Percentiles rank a stretch among this genome's conserved stretches.
Conservation (phyloP, 2,113 vertebrate genomes). For the Notechis scutatus region DNA sequence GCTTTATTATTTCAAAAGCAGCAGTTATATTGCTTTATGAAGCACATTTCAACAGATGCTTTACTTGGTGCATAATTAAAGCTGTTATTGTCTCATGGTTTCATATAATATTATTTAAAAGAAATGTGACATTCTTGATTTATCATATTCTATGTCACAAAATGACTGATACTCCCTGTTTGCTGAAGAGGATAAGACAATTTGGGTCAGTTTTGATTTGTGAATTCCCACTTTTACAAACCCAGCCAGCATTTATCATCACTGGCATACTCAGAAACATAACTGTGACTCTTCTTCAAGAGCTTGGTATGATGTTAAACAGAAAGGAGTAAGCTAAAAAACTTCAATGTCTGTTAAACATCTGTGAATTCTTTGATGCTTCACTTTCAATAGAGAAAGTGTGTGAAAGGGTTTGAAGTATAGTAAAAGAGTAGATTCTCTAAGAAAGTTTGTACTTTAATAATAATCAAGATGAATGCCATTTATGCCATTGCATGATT, state of each 20-base stretch:
- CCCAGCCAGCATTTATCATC: background rate
- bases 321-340: constrained; percentile 49
- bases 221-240: constrained; percentile 8
- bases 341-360: constrained; percentile 46
- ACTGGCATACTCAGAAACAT: background rate
- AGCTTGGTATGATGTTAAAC: constrained; percentile 38
- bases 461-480: background rate
- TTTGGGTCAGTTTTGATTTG: constrained; percentile 15
- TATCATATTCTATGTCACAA: background rate
- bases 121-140: constrained; percentile 1
- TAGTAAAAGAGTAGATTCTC: background rate
- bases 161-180: background rate
- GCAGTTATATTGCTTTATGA: background rate
- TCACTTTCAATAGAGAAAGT: background rate
- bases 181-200: background rate
- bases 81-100: background rate
- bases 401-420: constrained; percentile 13
- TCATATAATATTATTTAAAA: background rate
- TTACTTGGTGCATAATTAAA: background rate
- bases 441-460: background rate
- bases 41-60: background rate
- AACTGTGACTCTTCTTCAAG: constrained; percentile 7
- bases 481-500: background rate
- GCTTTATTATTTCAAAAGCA: background rate
- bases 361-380: constrained; percentile 25